Evolutionary conservation across 23 tunicate genomes (phyloP).

Genomic region (Styela clava): DNA sequence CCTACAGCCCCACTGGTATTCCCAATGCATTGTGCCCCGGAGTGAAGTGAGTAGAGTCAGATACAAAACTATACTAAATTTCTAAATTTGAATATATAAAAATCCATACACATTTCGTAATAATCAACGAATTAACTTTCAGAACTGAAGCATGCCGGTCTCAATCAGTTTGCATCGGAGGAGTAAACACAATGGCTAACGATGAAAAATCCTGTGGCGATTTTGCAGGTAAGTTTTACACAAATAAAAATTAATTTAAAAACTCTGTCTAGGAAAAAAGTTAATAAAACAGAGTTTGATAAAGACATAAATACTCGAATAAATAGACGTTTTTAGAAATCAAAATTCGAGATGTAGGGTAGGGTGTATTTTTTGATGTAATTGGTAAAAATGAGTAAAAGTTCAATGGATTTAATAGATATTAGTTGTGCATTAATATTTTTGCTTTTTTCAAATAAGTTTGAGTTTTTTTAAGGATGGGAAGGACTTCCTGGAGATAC

Average conservation of each 20-base stretch:
- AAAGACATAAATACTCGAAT: too few species aligned
- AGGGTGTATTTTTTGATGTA: too few species aligned
- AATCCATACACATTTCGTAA: neutral
- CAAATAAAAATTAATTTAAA: neutral
- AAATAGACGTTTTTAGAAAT: too few species aligned
- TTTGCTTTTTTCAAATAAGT: too few species aligned
- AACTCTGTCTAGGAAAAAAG: too few species aligned
- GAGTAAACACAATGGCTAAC: constrained; percentile 43
- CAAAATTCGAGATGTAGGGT: too few species aligned
- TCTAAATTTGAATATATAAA: neutral
- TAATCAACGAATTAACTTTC: neutral
- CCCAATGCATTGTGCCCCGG: constrained; percentile 88
- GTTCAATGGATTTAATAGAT: too few species aligned
- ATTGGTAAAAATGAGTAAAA: too few species aligned
- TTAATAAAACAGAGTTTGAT: too few species aligned
- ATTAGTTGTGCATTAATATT: too few species aligned
- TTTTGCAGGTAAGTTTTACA: constrained; percentile 38
- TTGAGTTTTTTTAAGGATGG: constrained; percentile 58
- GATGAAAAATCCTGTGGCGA: constrained; percentile 40
- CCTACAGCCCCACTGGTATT: constrained; percentile 57
- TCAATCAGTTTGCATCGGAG: constrained; percentile 71
- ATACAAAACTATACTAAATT: neutral
- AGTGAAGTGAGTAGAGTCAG: constrained; percentile 32
- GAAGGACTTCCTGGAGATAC: constrained; percentile 43
- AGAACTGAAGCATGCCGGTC: constrained; percentile 76